phyloP scores from a whole-genome alignment of 2,888 invertebrate species.

The Brachypterus glaber region DNA sequence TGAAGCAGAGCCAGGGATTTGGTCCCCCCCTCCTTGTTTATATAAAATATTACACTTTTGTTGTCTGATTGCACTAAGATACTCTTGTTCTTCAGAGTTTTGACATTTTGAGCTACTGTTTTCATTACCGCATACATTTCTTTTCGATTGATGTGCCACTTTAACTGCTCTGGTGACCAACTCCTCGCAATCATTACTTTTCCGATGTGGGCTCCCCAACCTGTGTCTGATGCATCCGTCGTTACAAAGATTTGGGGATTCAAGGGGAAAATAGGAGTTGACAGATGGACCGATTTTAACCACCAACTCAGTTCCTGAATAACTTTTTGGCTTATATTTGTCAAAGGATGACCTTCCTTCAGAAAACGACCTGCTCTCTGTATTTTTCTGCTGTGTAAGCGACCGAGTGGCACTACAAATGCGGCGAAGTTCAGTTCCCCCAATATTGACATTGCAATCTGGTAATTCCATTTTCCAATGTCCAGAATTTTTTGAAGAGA shows the following conservation, averaged over 20 bases:
- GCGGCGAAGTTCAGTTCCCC: too few relatives aligned
- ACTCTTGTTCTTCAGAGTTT: neutral
- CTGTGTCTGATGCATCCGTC: slow-evolving; percentile 10
- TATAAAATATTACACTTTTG: slow-evolving; percentile 11
- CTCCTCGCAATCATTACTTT: neutral
- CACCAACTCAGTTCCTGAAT: too few relatives aligned
- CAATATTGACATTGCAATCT: too few relatives aligned
- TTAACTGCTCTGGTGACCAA: slow-evolving; percentile 2
- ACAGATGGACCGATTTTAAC: too few relatives aligned
- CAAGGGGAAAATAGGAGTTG: too few relatives aligned
- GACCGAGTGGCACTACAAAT: too few relatives aligned
- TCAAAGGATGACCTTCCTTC: neutral
- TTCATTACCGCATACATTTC: slow-evolving; percentile 7
- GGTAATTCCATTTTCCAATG: too few relatives aligned
- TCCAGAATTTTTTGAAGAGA: too few relatives aligned
- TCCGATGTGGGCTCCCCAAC: slow-evolving; percentile 7
- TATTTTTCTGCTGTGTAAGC: too few relatives aligned
- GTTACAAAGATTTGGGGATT: too few relatives aligned
- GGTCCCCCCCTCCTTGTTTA: slow-evolving; percentile 13
- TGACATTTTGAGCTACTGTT: neutral
- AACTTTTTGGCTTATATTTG: too few relatives aligned
- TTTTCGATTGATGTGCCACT: slow-evolving; percentile 9
- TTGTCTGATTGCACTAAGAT: slow-evolving; percentile 13
- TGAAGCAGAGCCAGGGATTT: slow-evolving; percentile 6
- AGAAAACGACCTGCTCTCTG: too few relatives aligned